Conservation (phyloP, 2,888 invertebrate species). For the Leptinotarsa peninsularis region DNA sequence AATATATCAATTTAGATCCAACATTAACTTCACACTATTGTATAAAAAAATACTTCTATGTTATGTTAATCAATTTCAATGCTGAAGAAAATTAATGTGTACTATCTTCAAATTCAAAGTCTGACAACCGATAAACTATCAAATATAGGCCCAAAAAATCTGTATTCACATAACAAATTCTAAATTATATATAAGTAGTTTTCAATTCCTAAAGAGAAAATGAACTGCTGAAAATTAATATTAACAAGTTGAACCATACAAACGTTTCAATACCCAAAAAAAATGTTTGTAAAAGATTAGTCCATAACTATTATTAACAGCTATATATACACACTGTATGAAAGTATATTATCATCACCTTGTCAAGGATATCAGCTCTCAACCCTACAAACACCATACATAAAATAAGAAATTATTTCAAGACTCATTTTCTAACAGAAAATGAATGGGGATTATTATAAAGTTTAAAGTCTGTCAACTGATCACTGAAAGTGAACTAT, state of each 20-base stretch:
- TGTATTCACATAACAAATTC: conserved; percentile 1
- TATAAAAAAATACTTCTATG: conserved; percentile 30
- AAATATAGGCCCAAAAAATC: conserved; percentile 13
- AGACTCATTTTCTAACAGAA: too few relatives aligned
- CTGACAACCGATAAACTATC: conserved; percentile 23
- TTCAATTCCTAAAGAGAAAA: conserved; percentile 4
- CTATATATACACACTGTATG: conserved; percentile 9
- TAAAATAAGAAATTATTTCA: not conserved
- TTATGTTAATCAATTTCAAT: conserved; percentile 24
- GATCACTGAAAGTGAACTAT: not conserved
- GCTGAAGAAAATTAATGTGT: conserved; percentile 24
- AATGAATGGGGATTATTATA: too few relatives aligned
- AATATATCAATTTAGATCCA: conserved; percentile 30
- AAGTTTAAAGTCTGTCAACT: too few relatives aligned
- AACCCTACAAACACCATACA: conserved; percentile 5
- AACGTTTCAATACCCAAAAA: not conserved
- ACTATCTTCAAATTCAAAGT: conserved; percentile 18
- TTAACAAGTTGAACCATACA: conserved; percentile 9
- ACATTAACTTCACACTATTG: conserved; percentile 30
- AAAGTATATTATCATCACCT: conserved; percentile 2
- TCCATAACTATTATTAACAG: conserved; percentile 1
- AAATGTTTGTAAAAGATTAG: not conserved
- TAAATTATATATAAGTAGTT: not conserved
- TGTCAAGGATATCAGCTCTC: conserved; percentile 2
- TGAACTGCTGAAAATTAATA: not conserved